Percentiles rank a stretch among this genome's conserved stretches.
phyloP scores from a whole-genome alignment of 2,888 invertebrate genomes.

The Athalia cordata region DNA sequence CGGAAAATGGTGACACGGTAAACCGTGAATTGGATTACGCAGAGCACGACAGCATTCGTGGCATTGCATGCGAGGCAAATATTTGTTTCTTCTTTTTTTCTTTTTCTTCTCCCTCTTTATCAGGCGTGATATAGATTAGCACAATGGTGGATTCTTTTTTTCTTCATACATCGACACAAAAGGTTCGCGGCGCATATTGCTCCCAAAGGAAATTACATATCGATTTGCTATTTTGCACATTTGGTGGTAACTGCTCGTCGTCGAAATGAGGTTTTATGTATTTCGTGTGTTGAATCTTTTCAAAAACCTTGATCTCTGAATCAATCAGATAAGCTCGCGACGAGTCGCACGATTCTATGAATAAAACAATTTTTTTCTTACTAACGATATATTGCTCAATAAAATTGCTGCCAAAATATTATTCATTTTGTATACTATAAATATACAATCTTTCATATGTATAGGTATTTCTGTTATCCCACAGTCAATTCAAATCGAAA shows the following conservation, averaged over 20 bases:
- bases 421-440: neutral
- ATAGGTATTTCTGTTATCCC: too few species aligned
- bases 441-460: too few species aligned
- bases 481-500: too few species aligned
- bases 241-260: neutral
- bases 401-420: constrained; percentile 14
- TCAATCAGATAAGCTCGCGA: constrained; percentile 12
- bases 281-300: neutral
- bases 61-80: neutral
- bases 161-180: too few species aligned
- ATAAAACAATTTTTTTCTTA: neutral
- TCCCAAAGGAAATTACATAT: constrained; percentile 4
- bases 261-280: neutral
- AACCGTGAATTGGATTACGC: constrained; percentile 44
- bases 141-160: too few species aligned
- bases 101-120: too few species aligned
- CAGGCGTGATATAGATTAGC: too few species aligned
- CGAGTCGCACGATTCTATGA: neutral
- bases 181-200: neutral
- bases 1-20: constrained; percentile 27
- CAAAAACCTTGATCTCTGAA: neutral
- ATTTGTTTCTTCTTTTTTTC: neutral
- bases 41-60: constrained; percentile 51
- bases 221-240: constrained; percentile 11
- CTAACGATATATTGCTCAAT: neutral